A percentile compares a stretch with the other conserved stretches of the same genome.
phyloP scores from a whole-genome alignment of 1,140 invertebrate genomes.

The Drosophila ironensis region DNA sequence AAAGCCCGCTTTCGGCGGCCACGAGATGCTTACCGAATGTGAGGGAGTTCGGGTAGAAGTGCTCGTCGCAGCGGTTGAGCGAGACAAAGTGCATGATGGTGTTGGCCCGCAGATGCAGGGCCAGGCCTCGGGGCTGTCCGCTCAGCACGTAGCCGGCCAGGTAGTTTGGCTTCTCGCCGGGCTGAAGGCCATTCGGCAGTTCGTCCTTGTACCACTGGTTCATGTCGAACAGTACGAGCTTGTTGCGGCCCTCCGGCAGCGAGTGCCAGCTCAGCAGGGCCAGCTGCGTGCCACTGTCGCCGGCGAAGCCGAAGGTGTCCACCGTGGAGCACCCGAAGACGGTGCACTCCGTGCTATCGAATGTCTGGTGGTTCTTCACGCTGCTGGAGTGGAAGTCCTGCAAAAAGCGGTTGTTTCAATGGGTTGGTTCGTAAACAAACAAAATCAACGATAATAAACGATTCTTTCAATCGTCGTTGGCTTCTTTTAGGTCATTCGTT shows the following conservation, averaged over 20 bases:
- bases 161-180: conserved; percentile 29
- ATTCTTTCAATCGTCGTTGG: too few relatives aligned
- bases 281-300: conserved; percentile 70
- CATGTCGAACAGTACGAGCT: conserved; percentile 90
- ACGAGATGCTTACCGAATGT: conserved; percentile 86
- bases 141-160: conserved; percentile 56
- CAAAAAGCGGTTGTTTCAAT: neutral
- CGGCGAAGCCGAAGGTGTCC: conserved; percentile 34
- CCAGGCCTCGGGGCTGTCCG: conserved; percentile 56
- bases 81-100: conserved; percentile 82
- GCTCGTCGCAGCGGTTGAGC: conserved; percentile 86
- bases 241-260: conserved; percentile 54
- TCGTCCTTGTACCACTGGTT: conserved; percentile 98
- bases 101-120: conserved; percentile 67
- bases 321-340: conserved; percentile 47
- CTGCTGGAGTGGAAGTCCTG: conserved; percentile 27
- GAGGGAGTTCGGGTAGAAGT: conserved; percentile 91
- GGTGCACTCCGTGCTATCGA: conserved; percentile 41
- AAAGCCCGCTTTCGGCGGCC: neutral
- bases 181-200: conserved; percentile 86
- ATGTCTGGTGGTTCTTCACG: conserved; percentile 30
- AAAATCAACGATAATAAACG: too few relatives aligned
- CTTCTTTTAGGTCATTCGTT: too few relatives aligned
- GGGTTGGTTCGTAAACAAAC: too few relatives aligned
- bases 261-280: conserved; percentile 82